phyloP scores from a whole-genome alignment of 2,888 invertebrate genomes.

The Athripsodes cinereus region DNA sequence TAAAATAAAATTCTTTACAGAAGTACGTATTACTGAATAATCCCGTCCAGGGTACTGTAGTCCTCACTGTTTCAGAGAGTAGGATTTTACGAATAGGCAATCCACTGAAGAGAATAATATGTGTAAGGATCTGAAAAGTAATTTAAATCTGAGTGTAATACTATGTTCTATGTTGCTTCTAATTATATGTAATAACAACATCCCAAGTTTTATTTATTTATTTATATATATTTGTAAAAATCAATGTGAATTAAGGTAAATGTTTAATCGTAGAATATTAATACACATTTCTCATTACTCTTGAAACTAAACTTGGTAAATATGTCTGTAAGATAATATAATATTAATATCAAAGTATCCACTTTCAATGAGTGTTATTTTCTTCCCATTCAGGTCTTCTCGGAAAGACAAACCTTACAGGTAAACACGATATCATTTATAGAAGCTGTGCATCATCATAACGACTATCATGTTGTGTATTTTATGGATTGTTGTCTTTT shows the following conservation, averaged over 20 bases:
- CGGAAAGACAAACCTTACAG: constrained; percentile 56
- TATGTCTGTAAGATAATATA: background rate
- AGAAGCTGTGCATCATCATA: background rate
- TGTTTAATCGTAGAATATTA: constrained; percentile 1
- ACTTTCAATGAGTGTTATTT: constrained; percentile 2
- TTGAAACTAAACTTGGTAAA: background rate
- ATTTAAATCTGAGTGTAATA: constrained; percentile 1
- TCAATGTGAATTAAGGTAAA: background rate
- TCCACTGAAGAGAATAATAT: background rate
- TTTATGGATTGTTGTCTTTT: background rate
- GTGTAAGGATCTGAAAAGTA: background rate
- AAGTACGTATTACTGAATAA: background rate
- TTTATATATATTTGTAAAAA: background rate
- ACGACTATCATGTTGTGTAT: background rate
- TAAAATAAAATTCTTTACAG: background rate
- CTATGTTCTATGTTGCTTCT: constrained; percentile 1
- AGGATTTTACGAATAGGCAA: background rate
- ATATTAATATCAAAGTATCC: background rate
- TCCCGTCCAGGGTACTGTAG: background rate
- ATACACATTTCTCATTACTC: background rate
- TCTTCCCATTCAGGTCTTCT: constrained; percentile 47
- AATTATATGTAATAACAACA: constrained; percentile 2
- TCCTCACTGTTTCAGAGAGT: background rate
- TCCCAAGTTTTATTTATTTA: constrained; percentile 2
- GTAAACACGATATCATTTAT: constrained; percentile 35